phyloP scores from a whole-genome alignment of 2,113 vertebrate species.

The Elgaria multicarinata region DNA sequence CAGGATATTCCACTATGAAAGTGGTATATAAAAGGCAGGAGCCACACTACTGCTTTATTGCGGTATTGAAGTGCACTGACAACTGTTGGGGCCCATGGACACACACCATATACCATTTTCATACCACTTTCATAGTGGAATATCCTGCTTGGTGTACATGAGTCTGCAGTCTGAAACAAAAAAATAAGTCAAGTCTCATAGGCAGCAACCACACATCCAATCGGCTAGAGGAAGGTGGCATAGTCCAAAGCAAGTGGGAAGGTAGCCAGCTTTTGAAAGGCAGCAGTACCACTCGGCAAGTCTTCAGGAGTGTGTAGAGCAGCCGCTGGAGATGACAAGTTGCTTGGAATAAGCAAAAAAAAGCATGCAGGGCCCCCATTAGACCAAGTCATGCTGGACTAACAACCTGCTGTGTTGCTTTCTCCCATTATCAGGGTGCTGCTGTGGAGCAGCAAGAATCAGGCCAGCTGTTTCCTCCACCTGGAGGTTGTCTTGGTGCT shows the following conservation, averaged over 20 bases:
- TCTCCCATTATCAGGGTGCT: background rate
- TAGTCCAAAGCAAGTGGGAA: background rate
- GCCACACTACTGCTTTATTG: too few relatives aligned
- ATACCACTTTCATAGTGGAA: too few relatives aligned
- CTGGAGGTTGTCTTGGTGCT: background rate
- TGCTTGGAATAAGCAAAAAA: background rate
- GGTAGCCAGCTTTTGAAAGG: background rate
- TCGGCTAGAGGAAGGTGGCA: background rate
- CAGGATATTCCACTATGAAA: too few relatives aligned
- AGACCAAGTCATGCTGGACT: too few relatives aligned
- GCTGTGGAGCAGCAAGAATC: background rate
- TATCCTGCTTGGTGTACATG: too few relatives aligned
- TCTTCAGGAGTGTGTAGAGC: background rate
- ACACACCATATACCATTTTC: too few relatives aligned
- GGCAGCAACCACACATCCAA: background rate
- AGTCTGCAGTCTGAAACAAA: too few relatives aligned
- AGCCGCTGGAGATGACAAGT: background rate
- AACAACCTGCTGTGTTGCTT: background rate
- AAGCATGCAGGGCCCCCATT: too few relatives aligned
- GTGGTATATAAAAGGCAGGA: too few relatives aligned
- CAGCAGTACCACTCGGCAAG: background rate
- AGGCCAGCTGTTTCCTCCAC: background rate
- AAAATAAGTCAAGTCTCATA: too few relatives aligned
- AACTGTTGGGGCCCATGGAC: too few relatives aligned
- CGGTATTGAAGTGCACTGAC: too few relatives aligned